phyloP scores from a whole-genome alignment of 2,113 vertebrate species.

The Megaceryle maxima region DNA sequence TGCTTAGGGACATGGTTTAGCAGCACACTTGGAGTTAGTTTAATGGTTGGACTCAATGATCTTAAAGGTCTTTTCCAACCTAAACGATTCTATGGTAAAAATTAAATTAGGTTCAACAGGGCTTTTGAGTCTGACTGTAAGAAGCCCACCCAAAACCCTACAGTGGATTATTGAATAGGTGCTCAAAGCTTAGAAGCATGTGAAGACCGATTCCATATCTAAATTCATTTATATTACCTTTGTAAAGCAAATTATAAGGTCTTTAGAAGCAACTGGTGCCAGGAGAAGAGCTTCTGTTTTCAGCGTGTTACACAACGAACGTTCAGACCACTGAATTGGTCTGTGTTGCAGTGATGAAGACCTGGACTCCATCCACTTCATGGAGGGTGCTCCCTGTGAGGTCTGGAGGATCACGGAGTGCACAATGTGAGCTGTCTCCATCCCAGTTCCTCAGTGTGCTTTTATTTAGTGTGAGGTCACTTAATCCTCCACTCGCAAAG shows the following conservation, averaged over 20 bases:
- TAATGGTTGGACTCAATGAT: no score
- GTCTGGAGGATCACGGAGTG: background rate
- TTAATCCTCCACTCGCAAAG: background rate
- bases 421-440: background rate
- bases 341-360: background rate
- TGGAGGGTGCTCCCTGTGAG: background rate
- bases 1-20: no score
- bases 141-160: background rate
- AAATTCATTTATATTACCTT: background rate
- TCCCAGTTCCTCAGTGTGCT: background rate
- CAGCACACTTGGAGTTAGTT: no score
- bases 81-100: background rate
- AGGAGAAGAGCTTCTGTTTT: background rate
- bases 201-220: background rate
- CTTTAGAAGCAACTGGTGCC: background rate
- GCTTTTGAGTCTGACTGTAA: background rate
- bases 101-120: background rate
- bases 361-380: background rate
- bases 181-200: background rate
- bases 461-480: background rate
- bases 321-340: background rate
- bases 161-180: background rate
- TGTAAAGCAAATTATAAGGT: background rate
- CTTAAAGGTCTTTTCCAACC: no score
- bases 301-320: fast-evolving